Evolutionary conservation across 2,113 vertebrate species (phyloP).

Genomic region (Otocyon megalotis): DNA sequence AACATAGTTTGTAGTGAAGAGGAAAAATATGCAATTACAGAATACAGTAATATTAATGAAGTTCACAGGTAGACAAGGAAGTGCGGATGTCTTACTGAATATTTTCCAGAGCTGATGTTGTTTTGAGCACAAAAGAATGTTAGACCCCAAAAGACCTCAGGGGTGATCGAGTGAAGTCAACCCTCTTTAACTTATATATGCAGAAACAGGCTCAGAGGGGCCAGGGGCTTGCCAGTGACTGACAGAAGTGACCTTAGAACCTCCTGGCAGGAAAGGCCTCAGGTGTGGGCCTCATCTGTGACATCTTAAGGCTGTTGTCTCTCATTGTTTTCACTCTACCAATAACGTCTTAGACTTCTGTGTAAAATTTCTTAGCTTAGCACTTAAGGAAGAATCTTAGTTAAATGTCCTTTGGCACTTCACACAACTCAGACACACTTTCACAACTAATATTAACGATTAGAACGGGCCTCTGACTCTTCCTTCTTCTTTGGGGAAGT

Average conservation of each 20-base stretch:
- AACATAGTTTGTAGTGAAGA: not conserved
- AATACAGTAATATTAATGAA: not conserved
- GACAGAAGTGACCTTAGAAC: not conserved
- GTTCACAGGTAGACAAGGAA: not conserved
- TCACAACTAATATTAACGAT: not conserved
- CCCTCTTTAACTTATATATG: not conserved
- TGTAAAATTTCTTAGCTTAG: not conserved
- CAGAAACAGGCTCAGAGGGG: not conserved
- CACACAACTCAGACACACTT: not conserved
- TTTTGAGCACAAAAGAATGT: not conserved
- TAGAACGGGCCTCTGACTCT: not conserved
- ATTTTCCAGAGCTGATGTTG: slow-evolving; percentile 8
- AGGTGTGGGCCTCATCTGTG: not conserved
- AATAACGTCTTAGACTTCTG: not conserved
- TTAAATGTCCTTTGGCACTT: not conserved
- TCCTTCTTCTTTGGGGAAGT: slow-evolving; percentile 18
- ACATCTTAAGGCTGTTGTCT: not conserved
- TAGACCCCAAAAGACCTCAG: not conserved
- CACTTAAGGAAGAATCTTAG: not conserved
- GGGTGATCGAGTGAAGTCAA: not conserved
- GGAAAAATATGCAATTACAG: slow-evolving; percentile 16
- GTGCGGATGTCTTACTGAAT: not conserved
- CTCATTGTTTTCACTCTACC: slow-evolving; percentile 5
- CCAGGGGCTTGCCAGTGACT: not conserved
- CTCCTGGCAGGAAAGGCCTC: not conserved